Evolutionary conservation across 2,888 invertebrate genomes (phyloP).

Genomic region (Troides oblongomaculatus): DNA sequence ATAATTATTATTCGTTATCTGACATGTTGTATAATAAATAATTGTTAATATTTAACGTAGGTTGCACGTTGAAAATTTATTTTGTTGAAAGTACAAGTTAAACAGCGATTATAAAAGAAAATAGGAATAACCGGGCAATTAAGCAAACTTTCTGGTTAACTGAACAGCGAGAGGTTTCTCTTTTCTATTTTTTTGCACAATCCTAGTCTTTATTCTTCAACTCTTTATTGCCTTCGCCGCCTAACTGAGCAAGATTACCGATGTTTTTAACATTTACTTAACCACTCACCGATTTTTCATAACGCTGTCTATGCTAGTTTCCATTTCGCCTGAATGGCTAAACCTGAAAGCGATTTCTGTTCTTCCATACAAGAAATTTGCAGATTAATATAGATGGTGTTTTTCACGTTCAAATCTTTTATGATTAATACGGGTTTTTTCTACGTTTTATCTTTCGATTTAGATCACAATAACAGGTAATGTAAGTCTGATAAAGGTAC

Average conservation of each 20-base stretch:
- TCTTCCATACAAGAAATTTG: slow-evolving; percentile 4
- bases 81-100: background rate
- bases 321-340: background rate
- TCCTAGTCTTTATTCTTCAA: slow-evolving; percentile 26
- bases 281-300: slow-evolving; percentile 15
- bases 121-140: slow-evolving; percentile 18
- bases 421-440: background rate
- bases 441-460: background rate
- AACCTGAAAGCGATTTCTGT: slow-evolving; percentile 1
- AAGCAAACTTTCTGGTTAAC: slow-evolving; percentile 28
- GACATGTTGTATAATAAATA: too few relatives aligned
- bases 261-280: slow-evolving; percentile 26
- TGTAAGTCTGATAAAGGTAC: background rate
- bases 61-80: too few relatives aligned
- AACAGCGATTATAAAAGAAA: slow-evolving; percentile 11
- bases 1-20: too few relatives aligned
- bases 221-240: slow-evolving; percentile 24
- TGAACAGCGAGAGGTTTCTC: slow-evolving; percentile 17
- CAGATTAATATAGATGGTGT: background rate
- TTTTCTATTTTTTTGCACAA: slow-evolving; percentile 21
- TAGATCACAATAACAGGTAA: background rate
- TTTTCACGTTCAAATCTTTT: background rate
- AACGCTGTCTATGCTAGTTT: slow-evolving; percentile 10
- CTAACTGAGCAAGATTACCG: slow-evolving; percentile 18
- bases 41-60: too few relatives aligned